phyloP scores from a whole-genome alignment of 2,888 invertebrate species.

The Tryphoninae sp. region DNA sequence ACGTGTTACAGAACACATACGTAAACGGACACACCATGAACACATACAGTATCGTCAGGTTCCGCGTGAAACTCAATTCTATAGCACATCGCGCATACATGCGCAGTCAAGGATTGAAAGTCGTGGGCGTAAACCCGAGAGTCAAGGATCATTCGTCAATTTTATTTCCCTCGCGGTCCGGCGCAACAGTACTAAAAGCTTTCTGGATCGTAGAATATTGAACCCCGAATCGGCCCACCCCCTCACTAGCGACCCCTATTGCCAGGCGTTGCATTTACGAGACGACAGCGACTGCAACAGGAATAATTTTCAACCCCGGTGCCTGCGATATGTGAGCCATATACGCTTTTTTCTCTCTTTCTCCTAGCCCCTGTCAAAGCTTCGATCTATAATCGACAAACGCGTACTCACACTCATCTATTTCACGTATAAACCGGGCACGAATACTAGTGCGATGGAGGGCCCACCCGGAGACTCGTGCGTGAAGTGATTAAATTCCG shows the following conservation, averaged over 20 bases:
- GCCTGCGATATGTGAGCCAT: background rate
- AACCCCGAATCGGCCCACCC: background rate
- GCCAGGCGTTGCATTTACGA: background rate
- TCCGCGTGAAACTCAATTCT: too few species aligned
- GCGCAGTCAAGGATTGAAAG: constrained; percentile 8
- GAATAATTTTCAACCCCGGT: constrained; percentile 2
- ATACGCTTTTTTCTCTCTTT: constrained; percentile 11
- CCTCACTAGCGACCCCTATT: background rate
- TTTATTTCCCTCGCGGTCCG: constrained; percentile 64
- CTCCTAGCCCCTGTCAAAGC: constrained; percentile 12
- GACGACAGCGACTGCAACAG: background rate
- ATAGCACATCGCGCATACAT: background rate
- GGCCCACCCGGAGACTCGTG: constrained; percentile 56
- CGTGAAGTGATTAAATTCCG: constrained; percentile 75
- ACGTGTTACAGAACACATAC: constrained; percentile 33
- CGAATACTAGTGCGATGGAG: background rate
- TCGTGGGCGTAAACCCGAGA: constrained; percentile 17
- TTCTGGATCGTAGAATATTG: background rate
- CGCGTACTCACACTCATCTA: background rate
- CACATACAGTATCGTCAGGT: too few species aligned
- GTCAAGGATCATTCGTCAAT: constrained; percentile 70
- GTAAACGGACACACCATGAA: background rate
- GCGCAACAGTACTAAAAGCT: constrained; percentile 4
- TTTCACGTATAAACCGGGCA: background rate
- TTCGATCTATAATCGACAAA: constrained; percentile 24